These are phyloP conservation scores for Ivindomyrus marchei DNA, from an alignment of 2,113 vertebrate genomes.

Conservation along the genomic window DNA sequence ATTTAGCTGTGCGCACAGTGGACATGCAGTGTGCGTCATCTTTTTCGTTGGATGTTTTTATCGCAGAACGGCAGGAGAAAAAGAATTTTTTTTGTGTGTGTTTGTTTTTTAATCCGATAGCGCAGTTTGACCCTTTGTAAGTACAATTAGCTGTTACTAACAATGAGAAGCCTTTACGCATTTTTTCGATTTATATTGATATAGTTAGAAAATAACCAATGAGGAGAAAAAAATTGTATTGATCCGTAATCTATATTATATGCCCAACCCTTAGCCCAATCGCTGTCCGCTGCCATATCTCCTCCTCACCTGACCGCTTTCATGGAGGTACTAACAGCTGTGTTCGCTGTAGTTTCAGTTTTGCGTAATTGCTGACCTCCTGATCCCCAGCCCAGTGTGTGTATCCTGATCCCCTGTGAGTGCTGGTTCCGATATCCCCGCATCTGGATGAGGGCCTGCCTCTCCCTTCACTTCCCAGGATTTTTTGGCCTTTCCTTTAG, in stretches of 20 bases:
- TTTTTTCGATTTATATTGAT: too few species aligned
- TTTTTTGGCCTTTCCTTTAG: neutral
- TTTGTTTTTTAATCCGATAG: neutral
- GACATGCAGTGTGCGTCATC: neutral
- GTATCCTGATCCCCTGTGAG: neutral
- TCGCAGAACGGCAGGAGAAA: neutral
- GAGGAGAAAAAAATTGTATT: too few species aligned
- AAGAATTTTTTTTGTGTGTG: neutral
- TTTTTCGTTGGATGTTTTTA: neutral
- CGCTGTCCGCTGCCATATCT: too few species aligned
- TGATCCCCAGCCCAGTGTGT: neutral
- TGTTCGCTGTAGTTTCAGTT: neutral
- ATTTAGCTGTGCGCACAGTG: neutral
- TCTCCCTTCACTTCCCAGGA: neutral
- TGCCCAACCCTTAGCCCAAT: too few species aligned
- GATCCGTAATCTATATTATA: too few species aligned
- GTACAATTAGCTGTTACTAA: too few species aligned
- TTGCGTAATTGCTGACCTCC: neutral
- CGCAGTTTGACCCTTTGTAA: neutral
- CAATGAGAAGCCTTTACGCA: too few species aligned
- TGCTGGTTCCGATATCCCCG: neutral
- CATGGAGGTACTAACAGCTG: neutral
- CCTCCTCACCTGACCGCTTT: neutral
- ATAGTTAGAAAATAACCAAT: too few species aligned
- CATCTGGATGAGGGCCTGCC: neutral